Evolutionary conservation across 2,888 invertebrate species (phyloP).

Genomic region (Zygaena filipendulae): DNA sequence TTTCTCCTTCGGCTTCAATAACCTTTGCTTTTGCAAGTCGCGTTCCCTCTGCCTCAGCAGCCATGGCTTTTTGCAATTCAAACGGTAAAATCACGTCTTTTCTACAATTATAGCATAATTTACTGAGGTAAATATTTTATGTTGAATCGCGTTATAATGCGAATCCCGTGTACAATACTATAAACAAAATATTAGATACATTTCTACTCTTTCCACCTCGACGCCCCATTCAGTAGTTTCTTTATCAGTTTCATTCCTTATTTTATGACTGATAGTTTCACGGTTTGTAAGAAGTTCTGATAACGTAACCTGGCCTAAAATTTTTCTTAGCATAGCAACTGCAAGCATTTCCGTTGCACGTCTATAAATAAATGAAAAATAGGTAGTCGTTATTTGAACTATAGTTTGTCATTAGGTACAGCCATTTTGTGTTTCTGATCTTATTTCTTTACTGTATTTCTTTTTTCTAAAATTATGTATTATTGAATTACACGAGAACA

Average conservation of each 20-base stretch:
- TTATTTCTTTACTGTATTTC: no score
- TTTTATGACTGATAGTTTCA: constrained; percentile 64
- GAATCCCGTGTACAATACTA: neutral
- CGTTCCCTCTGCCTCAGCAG: constrained; percentile 42
- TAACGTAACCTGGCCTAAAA: constrained; percentile 71
- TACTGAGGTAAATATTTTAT: constrained; percentile 32
- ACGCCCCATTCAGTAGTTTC: constrained; percentile 65
- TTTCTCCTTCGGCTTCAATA: constrained; percentile 41
- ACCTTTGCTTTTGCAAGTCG: constrained; percentile 38
- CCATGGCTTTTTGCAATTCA: constrained; percentile 42
- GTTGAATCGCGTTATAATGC: neutral
- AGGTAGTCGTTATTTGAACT: no score
- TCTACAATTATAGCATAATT: constrained; percentile 17
- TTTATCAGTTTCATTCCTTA: constrained; percentile 59
- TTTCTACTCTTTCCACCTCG: constrained; percentile 71
- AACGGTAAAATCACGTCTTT: constrained; percentile 34
- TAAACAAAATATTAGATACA: constrained; percentile 39
- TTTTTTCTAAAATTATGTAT: no score
- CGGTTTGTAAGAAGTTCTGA: constrained; percentile 71
- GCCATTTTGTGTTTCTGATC: no score
- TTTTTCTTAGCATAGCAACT: constrained; percentile 61
- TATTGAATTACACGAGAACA: neutral
- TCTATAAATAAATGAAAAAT: constrained; percentile 28
- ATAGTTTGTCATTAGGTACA: no score
- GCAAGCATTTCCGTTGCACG: constrained; percentile 47